Percentiles rank a stretch among this genome's conserved stretches.
These are phyloP conservation scores for Eupithecia exiguata DNA, from an alignment of 2,888 invertebrate genomes.

Conservation along the genomic window DNA sequence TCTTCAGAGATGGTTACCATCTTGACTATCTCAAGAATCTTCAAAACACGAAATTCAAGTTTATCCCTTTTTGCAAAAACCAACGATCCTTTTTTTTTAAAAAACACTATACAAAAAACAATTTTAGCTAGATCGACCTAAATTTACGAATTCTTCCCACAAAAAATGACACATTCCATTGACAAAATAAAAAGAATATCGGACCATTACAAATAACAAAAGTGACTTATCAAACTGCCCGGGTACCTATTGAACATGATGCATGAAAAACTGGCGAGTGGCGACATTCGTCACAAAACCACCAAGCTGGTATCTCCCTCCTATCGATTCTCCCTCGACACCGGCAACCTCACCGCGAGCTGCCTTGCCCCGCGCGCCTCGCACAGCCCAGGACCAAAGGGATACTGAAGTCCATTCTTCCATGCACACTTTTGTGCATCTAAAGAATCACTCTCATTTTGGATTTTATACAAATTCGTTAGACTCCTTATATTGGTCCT, in stretches of 20 bases:
- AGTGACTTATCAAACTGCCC: too few relatives aligned
- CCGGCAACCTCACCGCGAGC: constrained; percentile 31
- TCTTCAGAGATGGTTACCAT: too few relatives aligned
- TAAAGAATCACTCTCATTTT: neutral
- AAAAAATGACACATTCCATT: too few relatives aligned
- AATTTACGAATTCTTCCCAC: too few relatives aligned
- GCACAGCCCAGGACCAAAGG: constrained; percentile 21
- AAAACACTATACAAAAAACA: too few relatives aligned
- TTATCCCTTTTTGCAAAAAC: too few relatives aligned
- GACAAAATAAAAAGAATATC: too few relatives aligned
- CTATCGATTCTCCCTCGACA: constrained; percentile 38
- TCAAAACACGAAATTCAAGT: too few relatives aligned
- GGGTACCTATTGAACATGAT: neutral
- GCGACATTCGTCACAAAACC: neutral
- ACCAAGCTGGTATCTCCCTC: constrained; percentile 22
- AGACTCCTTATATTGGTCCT: neutral
- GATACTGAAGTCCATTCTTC: constrained; percentile 19
- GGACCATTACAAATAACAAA: too few relatives aligned
- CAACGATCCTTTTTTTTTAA: too few relatives aligned
- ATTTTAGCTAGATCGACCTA: too few relatives aligned
- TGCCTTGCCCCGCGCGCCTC: constrained; percentile 25
- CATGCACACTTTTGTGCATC: constrained; percentile 13
- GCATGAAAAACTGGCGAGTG: neutral
- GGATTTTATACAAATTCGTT: neutral
- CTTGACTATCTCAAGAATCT: too few relatives aligned